Evolutionary conservation across 2,797 vertebrate species (phyloP), one percentile per base, ranked within the genome.

Genomic region (Etheostoma nigrum): DNA sequence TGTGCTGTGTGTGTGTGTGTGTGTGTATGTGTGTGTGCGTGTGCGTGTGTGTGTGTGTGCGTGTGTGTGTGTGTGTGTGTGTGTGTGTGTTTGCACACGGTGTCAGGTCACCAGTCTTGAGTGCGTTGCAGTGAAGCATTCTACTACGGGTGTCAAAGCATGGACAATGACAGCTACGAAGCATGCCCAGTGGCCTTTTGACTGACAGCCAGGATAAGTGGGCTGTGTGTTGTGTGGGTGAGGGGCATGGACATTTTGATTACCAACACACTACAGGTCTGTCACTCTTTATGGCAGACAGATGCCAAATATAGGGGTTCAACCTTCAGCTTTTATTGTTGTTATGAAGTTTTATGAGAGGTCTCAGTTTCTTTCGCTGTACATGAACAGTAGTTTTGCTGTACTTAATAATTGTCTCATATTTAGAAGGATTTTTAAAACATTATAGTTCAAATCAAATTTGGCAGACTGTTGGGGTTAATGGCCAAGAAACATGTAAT

Each of bases 171-270:
- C 80, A 77, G 74, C 68, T 9, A 76, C 19, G 2, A 77, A 82
- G 84, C 85, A 82, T 85, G 49, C 87, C 82, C 81, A 82, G 60
- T 78, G 74, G 82, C 82, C 76, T 75, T 87, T 72, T 86, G 82
- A 86, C 61, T 74, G 86, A 81, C 78, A 81, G 83, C 81, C 76
- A 67, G 78, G 36, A 68, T 73, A 45, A 0, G 25, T 58, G 72
- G 67, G 52, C 71, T 70, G 77, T 81, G 73, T 72, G 70, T 74
- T 68, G 70, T 13, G 69, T 75, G 70, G 30, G 69, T 62, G 72
- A 15, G 71, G 23, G 49, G 59, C 3, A 16, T n/a, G 69, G 66
- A 68, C 18, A 5, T 23, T 16, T 30, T 25, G 33, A 72, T 70
- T 66, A 67, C 9, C 4, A 21, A 23, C 21, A 27, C 33, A 58